Evolutionary conservation across 1,140 invertebrate genomes (phyloP), one percentile per base, ranked within the genome.

Genomic region (Bombyx mandarina): DNA sequence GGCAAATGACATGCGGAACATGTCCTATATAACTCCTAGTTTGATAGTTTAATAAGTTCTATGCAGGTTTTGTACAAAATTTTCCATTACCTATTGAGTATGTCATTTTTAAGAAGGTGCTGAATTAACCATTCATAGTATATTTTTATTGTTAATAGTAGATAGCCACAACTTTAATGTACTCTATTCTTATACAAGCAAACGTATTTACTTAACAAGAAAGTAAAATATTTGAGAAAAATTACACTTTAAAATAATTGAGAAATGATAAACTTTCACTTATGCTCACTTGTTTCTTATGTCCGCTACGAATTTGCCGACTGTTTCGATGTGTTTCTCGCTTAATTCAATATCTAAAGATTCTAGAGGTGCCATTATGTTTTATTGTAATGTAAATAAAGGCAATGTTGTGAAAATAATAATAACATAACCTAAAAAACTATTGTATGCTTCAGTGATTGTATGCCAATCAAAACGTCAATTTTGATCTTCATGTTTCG

Each of bases 281-380:
- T 45, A 12, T 54, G 53, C 53, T 50, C 60, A 73, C 70, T 67
- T 65, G 63, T 68, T 79, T 46, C 72, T 63, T 3, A 83, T 63
- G 46, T 78, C 67, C 0, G 78, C 62, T 0, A 83, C 74, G 35
- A 78, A 81, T 75, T 79, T 81, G 6, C 75, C 77, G 44, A 81
- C 62, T 22, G 60, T 56, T 12, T 75, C 73, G 18, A 71, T 50
- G 42, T 68, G 70, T 67, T 81, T 83, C 22, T 75, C 71, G 51
- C 78, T 73, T 22, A 81, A 62, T 46, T 78, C 78, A 42, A 75
- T 75, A 1, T 61, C 43, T 45, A 62, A 60, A 22, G 61, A 52
- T 69, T 76, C 63, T 58, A 62, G 65, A 12, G 77, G 72, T 43
- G 63, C 57, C 71, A 74, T 74, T 54, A 51, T 69, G 3, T 56